phyloP scores from a whole-genome alignment of 2,113 vertebrate genomes.

The Coturnix japonica region DNA sequence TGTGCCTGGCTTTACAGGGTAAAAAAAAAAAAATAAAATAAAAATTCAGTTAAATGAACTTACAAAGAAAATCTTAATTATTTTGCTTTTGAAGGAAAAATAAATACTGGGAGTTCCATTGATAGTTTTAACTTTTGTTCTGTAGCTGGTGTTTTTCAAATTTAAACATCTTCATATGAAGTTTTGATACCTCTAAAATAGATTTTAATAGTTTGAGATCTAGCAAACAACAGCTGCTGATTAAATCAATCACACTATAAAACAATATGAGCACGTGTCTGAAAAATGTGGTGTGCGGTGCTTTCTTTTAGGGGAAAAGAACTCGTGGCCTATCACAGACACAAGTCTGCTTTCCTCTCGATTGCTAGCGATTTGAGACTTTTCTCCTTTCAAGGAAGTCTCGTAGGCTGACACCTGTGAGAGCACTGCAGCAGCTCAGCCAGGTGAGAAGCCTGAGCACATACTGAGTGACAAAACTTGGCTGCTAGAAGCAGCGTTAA shows the following conservation, averaged over 20 bases:
- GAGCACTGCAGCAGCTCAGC: background rate
- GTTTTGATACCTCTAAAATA: background rate
- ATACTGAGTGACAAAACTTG: background rate
- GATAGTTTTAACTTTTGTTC: background rate
- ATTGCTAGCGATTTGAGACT: background rate
- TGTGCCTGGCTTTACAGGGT: background rate
- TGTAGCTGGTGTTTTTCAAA: background rate
- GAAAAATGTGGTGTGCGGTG: background rate
- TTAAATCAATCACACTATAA: background rate
- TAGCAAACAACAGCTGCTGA: background rate
- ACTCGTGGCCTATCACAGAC: background rate
- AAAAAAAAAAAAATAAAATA: background rate
- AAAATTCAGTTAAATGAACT: background rate
- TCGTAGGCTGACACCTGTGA: background rate
- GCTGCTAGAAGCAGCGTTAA: background rate
- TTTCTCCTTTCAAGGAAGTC: background rate
- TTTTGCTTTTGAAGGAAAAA: background rate
- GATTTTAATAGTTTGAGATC: background rate
- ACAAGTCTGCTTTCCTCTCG: background rate
- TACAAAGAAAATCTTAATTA: background rate
- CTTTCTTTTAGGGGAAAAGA: background rate
- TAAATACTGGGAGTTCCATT: background rate
- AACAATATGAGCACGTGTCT: background rate
- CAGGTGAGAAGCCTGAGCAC: background rate
- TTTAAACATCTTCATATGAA: background rate